Percentiles rank a stretch among this genome's conserved stretches.
These are phyloP conservation scores for Pedicia rivosa DNA, from an alignment of 2,888 invertebrate genomes.

Conservation along the genomic window DNA sequence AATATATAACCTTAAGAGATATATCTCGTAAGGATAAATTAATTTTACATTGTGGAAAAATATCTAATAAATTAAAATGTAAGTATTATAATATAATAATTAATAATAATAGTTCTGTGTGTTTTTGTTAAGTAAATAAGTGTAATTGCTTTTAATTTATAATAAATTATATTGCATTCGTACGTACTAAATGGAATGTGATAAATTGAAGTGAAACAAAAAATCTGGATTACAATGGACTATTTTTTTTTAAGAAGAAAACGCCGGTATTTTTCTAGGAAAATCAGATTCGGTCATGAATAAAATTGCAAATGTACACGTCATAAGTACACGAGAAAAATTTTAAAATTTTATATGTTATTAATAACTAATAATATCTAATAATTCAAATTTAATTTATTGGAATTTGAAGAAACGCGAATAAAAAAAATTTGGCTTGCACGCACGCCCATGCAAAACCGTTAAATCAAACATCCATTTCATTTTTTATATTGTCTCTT, in stretches of 20 bases:
- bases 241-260: too few relatives aligned
- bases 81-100: conserved; percentile 2
- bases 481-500: not conserved
- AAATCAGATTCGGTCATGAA: too few relatives aligned
- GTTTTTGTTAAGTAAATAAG: not conserved
- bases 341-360: too few relatives aligned
- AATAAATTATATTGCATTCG: not conserved
- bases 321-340: too few relatives aligned
- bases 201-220: not conserved
- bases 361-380: too few relatives aligned
- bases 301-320: too few relatives aligned
- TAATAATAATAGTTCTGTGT: not conserved
- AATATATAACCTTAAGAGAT: not conserved
- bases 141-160: too few relatives aligned
- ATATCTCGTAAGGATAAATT: conserved; percentile 1
- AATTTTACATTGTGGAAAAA: conserved; percentile 1
- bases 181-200: not conserved
- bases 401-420: too few relatives aligned
- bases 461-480: not conserved
- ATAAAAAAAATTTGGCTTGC: too few relatives aligned
- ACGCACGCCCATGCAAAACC: conserved; percentile 1
- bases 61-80: conserved; percentile 3
- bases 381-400: too few relatives aligned
- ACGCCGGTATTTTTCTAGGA: too few relatives aligned
- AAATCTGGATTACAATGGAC: too few relatives aligned